Conservation (phyloP, 2,888 invertebrate genomes). For the Lingula anatina region DNA sequence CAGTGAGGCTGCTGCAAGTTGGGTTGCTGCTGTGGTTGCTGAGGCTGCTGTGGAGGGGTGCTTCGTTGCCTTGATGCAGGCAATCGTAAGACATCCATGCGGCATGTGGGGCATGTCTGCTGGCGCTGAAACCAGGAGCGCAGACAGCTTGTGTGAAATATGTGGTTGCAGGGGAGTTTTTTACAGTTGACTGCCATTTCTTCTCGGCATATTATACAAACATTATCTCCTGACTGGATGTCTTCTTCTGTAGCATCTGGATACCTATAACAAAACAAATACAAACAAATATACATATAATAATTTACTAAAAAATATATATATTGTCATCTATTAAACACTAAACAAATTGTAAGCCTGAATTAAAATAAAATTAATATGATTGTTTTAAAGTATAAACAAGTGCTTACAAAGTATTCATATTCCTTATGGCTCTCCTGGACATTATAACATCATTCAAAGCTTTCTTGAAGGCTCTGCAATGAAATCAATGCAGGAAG, state of each 20-base stretch:
- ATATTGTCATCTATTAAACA: too few relatives aligned
- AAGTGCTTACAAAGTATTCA: slow-evolving; percentile 87
- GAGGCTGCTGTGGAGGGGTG: slow-evolving; percentile 52
- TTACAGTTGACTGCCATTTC: slow-evolving; percentile 74
- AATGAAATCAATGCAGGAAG: too few relatives aligned
- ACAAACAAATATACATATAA: slow-evolving; percentile 10
- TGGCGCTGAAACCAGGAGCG: slow-evolving; percentile 99
- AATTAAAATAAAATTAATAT: too few relatives aligned
- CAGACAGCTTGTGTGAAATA: slow-evolving; percentile 96
- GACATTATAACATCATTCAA: slow-evolving; percentile 86
- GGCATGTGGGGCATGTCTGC: slow-evolving; percentile 98
- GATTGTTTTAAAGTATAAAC: too few relatives aligned
- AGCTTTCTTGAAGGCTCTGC: slow-evolving; percentile 92
- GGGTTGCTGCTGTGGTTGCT: slow-evolving; percentile 13
- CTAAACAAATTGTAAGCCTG: too few relatives aligned
- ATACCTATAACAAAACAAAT: slow-evolving; percentile 54
- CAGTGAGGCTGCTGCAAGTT: slow-evolving; percentile 8
- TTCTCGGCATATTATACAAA: slow-evolving; percentile 96
- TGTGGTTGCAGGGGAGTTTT: slow-evolving; percentile 97
- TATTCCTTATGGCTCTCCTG: slow-evolving; percentile 90
- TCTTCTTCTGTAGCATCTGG: slow-evolving; percentile 93
- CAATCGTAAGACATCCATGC: slow-evolving; percentile 71
- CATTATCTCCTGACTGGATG: slow-evolving; percentile 80
- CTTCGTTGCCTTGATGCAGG: slow-evolving; percentile 26
- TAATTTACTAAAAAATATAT: not conserved